Evolutionary conservation across 2,888 invertebrate genomes (phyloP), one percentile per base, ranked within the genome.

Genomic region (Phasia obesa): DNA sequence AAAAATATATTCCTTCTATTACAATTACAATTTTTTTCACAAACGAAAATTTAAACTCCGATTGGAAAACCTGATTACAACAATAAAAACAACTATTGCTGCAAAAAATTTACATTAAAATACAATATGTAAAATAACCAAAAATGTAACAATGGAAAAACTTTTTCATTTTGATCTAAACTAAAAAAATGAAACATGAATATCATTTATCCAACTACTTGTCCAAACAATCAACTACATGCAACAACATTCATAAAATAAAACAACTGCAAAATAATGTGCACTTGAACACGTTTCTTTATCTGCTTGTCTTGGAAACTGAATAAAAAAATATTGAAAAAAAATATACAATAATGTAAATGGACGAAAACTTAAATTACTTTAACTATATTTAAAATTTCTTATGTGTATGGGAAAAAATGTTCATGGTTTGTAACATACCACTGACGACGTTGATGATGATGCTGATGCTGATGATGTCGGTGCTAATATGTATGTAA

Each of bases 211-310:
- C 42, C 47, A 55, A 70, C 53, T 35, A 77, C 60, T 77, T 77
- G 69, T 60, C 27, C 23, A 42, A 51, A 60, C 31, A 59, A 60
- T 21, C 35, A 71, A 77, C 35, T 25, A 62, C 65, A 60, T 71
- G 42, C 51, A 67, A 70, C 51, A 85, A 81, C 19, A 62, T 51
- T 53, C 47, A 64, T 64, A 59, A 11, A 21, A 21, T 53, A 69
- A 67, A 35, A 38, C 53, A 47, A 77, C 51, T 55, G 35, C 53
- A 53, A 60, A 31, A 71, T 70, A 60, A 60, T 44, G 2, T 59
- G 44, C 87, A 87, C 89, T 90, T 89, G 88, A 87, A 86, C 89
- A 90, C 90, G 87, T 88, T 60, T 67, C 47, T 74, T 15, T 44
- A 53, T 53, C 25, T 69, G 23, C 64, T 57, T 55, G n/a, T 47